Base-by-base conservation (phyloP, 1,140 invertebrate genomes). In the Pachypeltis micranthus region DNA sequence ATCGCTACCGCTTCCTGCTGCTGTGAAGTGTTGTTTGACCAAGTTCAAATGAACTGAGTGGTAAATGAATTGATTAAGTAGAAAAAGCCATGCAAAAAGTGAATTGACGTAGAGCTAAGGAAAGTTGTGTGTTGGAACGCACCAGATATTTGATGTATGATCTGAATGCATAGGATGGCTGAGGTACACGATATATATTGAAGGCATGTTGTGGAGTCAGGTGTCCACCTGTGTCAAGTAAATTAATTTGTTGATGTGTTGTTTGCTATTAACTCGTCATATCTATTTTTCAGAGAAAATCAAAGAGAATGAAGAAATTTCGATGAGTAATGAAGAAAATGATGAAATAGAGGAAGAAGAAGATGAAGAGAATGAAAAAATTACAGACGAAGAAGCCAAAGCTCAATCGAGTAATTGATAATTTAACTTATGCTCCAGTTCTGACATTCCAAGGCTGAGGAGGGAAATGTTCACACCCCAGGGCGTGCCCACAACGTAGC, bases 271-370 rank as follows among this genome's bases (percentile, higher is more conserved):
- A n/a, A n/a, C n/a, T n/a, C n/a, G n/a, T n/a, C n/a, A n/a, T n/a
- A n/a, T n/a, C n/a, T n/a, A n/a, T n/a, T 39, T 39, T 39, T 39
- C 16, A 39, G 31, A 39, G 31, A 39, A 39, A 39, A 7, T 39
- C 16, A 16, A 7, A 16, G 31, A 39, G 16, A 7, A 39, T 7
- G 31, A 39, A 39, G 31, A 39, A 39, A 39, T 10, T 39, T n/a
- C n/a, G n/a, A n/a, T n/a, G n/a, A n/a, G n/a, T n/a, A n/a, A n/a
- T n/a, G n/a, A n/a, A n/a, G n/a, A n/a, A n/a, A n/a, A n/a, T n/a
- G n/a, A n/a, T n/a, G n/a, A n/a, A n/a, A 39, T 39, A 21, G 51
- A 55, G 21, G 51, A 55, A 55, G 51, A 55, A 10, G 19, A 55
- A 55, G 19, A 21, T 12, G 51, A 55, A 10, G 51, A 55, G 12